Evolutionary conservation across 2,797 vertebrate species (phyloP), one percentile per base, ranked within the genome.

Genomic region (Helostoma temminkii): DNA sequence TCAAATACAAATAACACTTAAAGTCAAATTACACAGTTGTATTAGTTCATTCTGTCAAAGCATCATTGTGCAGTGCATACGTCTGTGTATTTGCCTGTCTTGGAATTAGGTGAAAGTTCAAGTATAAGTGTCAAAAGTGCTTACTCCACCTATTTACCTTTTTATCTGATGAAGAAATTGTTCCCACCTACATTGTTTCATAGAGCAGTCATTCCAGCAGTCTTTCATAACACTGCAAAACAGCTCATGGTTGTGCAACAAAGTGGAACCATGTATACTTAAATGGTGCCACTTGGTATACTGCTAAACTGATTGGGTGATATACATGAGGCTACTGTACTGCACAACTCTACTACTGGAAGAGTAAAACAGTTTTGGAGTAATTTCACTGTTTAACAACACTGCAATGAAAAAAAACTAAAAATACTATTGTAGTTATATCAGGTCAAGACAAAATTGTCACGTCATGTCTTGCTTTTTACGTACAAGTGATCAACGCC

Each of bases 81-180:
- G 30, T 28, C 36, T 66, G 6, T 47, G 16, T 1, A 6, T 30
- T 12, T 47, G 30, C 11, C 6, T 53, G 48, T n/a, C 11, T 19
- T 53, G 2, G 16, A 21, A n/a, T 21, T 8, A 16, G 21, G 10
- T 43, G 9, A 59, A 76, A 68, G 80, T 59, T 82, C 21, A 71
- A 0, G 24, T 6, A 12, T 19, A 49, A 4, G 4, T 19, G 24
- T 8, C 22, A 32, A 50, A 10, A 28, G 16, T 0, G 5, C 25
- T 54, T 30, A 45, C 61, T 30, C 21, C 28, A 50, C 71, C 69
- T 76, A 24, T 78, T 70, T 66, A 34, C 32, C 30, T 54, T 53
- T 58, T 48, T 28, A 5, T 8, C 36, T 36, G 46, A 61, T 68
- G 24, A 43, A 26, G 52, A 65, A 76, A 64, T 19, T 11, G 18